These are phyloP conservation scores for Rhizoglyphus robini DNA, from an alignment of 1,140 invertebrate genomes.

Conservation along the genomic window DNA sequence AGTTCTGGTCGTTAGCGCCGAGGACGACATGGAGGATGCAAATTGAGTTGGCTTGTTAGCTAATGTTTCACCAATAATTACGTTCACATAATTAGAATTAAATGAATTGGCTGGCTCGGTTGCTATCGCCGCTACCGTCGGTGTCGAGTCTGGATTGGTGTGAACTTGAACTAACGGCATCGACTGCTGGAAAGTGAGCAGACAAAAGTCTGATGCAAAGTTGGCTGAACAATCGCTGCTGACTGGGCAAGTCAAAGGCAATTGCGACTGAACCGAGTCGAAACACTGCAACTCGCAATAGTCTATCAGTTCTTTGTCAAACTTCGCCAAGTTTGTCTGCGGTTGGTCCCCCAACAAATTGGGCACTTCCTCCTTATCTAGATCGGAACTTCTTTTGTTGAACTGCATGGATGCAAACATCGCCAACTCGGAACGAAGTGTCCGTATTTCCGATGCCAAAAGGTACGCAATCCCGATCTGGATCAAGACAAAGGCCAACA, in stretches of 20 bases:
- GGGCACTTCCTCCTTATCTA: not conserved
- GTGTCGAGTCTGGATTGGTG: not conserved
- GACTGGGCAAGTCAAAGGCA: not conserved
- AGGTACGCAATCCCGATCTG: constrained; percentile 3
- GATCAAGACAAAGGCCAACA: constrained; percentile 3
- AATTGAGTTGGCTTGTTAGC: constrained; percentile 1
- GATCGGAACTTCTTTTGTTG: not conserved
- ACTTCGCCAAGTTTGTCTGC: not conserved
- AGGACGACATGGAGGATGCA: constrained; percentile 3
- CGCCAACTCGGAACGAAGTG: not conserved
- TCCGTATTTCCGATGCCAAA: constrained; percentile 4
- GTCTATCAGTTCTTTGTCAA: not conserved
- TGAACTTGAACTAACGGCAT: constrained; percentile 9
- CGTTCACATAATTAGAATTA: constrained; percentile 8
- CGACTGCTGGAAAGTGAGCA: not conserved
- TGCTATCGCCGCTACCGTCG: not conserved
- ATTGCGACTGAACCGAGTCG: not conserved
- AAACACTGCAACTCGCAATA: not conserved
- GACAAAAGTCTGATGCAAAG: not conserved
- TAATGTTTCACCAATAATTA: constrained; percentile 14
- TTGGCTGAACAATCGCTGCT: not conserved
- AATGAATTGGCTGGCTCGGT: constrained; percentile 1
- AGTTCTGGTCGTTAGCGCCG: not conserved
- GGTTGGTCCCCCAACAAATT: not conserved
- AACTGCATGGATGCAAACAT: not conserved